A percentile compares a stretch with the other conserved stretches of the same genome.
phyloP scores from a whole-genome alignment of 2,113 vertebrate species.

The Brevimyrus niger region DNA sequence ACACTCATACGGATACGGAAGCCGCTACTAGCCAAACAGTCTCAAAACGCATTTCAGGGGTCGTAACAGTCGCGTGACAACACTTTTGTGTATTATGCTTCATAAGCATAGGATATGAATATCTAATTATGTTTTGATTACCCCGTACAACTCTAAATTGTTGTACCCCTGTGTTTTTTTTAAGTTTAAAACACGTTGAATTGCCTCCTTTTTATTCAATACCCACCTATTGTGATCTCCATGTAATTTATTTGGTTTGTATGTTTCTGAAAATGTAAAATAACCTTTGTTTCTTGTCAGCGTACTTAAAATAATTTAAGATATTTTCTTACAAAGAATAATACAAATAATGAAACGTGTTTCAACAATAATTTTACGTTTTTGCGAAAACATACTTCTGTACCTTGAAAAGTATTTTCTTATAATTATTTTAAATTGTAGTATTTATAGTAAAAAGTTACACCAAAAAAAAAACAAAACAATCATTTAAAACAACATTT shows the following conservation, averaged over 20 bases:
- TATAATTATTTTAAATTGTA: not conserved
- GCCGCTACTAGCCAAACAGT: not conserved
- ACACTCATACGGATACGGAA: slow-evolving; percentile 8
- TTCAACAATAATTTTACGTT: not conserved
- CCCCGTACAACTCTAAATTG: not conserved
- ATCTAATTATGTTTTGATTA: not conserved
- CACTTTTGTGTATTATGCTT: not conserved
- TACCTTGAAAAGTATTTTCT: not conserved
- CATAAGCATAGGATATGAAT: not conserved
- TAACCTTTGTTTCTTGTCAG: not conserved
- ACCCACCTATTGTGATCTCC: not conserved
- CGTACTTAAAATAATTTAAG: not conserved
- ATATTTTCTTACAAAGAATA: not conserved
- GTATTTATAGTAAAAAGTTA: not conserved
- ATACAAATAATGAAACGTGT: not conserved
- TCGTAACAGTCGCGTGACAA: not conserved
- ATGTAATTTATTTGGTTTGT: not conserved
- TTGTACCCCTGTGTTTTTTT: not conserved
- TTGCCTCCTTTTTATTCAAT: not conserved
- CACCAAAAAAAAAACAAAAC: not conserved
- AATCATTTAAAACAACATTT: slow-evolving; percentile 37
- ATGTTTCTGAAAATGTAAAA: not conserved
- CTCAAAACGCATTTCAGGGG: not conserved
- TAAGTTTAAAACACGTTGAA: not conserved
- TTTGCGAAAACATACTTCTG: not conserved